A percentile compares a stretch with the other conserved stretches of the same genome.
Conservation (phyloP, 2,888 invertebrate species). For the Plutella xylostella region DNA sequence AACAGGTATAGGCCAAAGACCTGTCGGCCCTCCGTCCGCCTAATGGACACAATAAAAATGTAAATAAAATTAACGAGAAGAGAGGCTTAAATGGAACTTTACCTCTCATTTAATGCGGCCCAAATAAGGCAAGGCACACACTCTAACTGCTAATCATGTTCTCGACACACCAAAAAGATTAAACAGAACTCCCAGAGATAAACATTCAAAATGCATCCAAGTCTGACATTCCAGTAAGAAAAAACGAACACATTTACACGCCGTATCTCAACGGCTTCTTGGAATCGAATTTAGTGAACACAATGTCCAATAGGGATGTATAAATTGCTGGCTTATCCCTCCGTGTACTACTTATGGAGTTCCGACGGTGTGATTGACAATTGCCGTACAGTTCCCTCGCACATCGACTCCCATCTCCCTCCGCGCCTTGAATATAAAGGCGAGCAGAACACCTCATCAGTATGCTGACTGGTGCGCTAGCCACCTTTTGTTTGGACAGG, state of each 20-base stretch:
- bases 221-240: neutral
- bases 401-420: slow-evolving; percentile 36
- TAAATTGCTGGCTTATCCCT: slow-evolving; percentile 20
- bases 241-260: neutral
- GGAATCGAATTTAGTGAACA: neutral
- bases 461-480: slow-evolving; percentile 48
- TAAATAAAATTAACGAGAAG: slow-evolving; percentile 50
- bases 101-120: neutral
- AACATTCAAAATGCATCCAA: neutral
- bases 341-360: slow-evolving; percentile 44
- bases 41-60: slow-evolving; percentile 51
- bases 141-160: slow-evolving; percentile 14
- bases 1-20: slow-evolving; percentile 30
- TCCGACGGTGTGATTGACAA: slow-evolving; percentile 54
- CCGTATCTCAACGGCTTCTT: too few relatives aligned
- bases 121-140: too few relatives aligned
- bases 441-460: slow-evolving; percentile 36
- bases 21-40: slow-evolving; percentile 43
- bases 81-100: slow-evolving; percentile 28
- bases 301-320: neutral
- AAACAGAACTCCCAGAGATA: neutral
- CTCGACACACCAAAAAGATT: too few relatives aligned
- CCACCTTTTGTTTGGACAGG: slow-evolving; percentile 66
- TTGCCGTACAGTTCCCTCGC: slow-evolving; percentile 53
- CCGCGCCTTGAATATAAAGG: slow-evolving; percentile 46